phyloP scores from a whole-genome alignment of 2,888 invertebrate genomes.

The Phania funesta region DNA sequence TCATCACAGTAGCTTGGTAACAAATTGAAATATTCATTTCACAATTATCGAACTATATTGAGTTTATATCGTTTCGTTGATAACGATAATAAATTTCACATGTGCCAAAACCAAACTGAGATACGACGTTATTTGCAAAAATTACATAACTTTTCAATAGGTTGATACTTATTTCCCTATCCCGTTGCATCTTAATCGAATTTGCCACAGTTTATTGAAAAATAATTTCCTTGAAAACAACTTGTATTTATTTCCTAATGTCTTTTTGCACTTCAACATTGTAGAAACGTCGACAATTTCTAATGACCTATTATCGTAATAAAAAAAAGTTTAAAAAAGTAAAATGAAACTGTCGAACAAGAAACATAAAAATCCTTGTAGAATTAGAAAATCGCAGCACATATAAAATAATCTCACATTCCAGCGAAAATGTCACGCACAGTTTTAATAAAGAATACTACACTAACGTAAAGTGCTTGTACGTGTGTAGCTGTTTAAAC shows the following conservation, averaged over 20 bases:
- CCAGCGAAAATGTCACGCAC: conserved; percentile 54
- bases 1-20: too few relatives aligned
- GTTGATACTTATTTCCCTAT: too few relatives aligned
- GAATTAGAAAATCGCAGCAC: conserved; percentile 34
- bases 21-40: too few relatives aligned
- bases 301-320: too few relatives aligned
- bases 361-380: conserved; percentile 40
- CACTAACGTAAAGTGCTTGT: conserved; percentile 54
- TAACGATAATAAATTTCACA: too few relatives aligned
- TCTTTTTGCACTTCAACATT: neutral
- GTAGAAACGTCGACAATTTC: neutral
- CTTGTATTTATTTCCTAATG: neutral
- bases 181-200: neutral
- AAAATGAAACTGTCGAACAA: conserved; percentile 13
- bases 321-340: neutral
- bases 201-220: neutral
- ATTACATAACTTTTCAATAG: too few relatives aligned
- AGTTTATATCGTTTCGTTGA: too few relatives aligned
- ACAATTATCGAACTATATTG: too few relatives aligned
- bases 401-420: conserved; percentile 42
- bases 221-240: too few relatives aligned
- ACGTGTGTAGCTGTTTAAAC: conserved; percentile 51
- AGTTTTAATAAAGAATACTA: conserved; percentile 54
- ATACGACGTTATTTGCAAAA: too few relatives aligned
- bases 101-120: too few relatives aligned